Percentiles rank a stretch among this genome's conserved stretches.
phyloP scores from a whole-genome alignment of 2,888 invertebrate genomes.

The Zelleria hepariella region DNA sequence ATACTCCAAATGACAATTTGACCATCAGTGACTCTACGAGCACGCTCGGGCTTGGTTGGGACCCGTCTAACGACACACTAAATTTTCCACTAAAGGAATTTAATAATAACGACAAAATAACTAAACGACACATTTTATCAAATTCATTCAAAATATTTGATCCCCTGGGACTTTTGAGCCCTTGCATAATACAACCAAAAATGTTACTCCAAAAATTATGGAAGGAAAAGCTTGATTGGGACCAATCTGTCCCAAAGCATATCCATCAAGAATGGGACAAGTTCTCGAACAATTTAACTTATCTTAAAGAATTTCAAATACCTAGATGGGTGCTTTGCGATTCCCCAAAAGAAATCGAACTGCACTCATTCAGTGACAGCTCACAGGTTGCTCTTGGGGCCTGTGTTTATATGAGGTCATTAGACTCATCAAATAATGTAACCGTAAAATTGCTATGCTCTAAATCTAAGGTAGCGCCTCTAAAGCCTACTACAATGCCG shows the following conservation, averaged over 20 bases:
- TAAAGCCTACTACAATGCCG: neutral
- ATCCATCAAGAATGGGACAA: slow-evolving; percentile 5
- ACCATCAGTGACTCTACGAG: slow-evolving; percentile 3
- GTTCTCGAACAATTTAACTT: neutral
- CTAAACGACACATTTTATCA: slow-evolving; percentile 11
- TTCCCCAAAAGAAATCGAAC: neutral
- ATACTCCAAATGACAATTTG: neutral
- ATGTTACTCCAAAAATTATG: slow-evolving; percentile 9
- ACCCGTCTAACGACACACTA: slow-evolving; percentile 13
- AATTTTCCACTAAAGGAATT: slow-evolving; percentile 9
- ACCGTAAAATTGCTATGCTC: neutral
- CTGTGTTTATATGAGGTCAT: slow-evolving; percentile 7
- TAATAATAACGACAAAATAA: slow-evolving; percentile 1
- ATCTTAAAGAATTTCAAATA: neutral
- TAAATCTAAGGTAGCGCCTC: neutral
- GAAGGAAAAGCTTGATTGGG: slow-evolving; percentile 7
- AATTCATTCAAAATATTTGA: slow-evolving; percentile 4
- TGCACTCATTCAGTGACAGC: slow-evolving; percentile 11
- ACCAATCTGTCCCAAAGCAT: slow-evolving; percentile 8
- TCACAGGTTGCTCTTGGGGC: slow-evolving; percentile 10
- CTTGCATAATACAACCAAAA: slow-evolving; percentile 5
- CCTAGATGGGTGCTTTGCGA: slow-evolving; percentile 6
- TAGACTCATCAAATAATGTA: neutral
- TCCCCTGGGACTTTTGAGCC: slow-evolving; percentile 8
- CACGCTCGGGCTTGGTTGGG: slow-evolving; percentile 15